Conservation (phyloP, 2,797 vertebrate genomes). For the Myotis pilosus region DNA sequence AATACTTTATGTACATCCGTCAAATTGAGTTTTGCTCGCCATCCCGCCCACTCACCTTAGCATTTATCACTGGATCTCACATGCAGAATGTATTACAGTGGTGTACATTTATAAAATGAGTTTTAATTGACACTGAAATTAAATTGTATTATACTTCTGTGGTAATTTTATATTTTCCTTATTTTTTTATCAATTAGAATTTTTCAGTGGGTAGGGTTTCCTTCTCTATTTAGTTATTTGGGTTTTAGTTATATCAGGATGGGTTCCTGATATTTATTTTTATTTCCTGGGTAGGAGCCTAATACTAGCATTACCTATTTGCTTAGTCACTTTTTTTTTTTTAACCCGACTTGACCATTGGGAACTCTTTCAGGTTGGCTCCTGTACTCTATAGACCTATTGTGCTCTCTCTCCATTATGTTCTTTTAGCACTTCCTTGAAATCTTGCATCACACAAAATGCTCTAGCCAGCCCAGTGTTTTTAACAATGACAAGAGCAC, state of each 20-base stretch:
- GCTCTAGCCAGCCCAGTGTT: background rate
- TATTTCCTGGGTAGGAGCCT: background rate
- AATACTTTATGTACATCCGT: background rate
- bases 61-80: background rate
- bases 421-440: background rate
- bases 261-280: background rate
- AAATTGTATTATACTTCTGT: background rate
- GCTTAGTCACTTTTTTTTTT: background rate
- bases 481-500: background rate
- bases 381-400: background rate
- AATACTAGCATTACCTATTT: background rate
- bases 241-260: background rate
- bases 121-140: background rate
- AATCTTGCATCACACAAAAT: background rate
- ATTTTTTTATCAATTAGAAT: background rate
- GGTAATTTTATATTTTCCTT: background rate
- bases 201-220: background rate
- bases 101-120: background rate
- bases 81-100: background rate
- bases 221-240: background rate
- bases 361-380: background rate
- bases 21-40: background rate
- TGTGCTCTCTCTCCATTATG: background rate
- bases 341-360: background rate
- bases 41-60: background rate